Base-by-base conservation (phyloP, 1,140 invertebrate species). In the Chironomus striatipennis region DNA sequence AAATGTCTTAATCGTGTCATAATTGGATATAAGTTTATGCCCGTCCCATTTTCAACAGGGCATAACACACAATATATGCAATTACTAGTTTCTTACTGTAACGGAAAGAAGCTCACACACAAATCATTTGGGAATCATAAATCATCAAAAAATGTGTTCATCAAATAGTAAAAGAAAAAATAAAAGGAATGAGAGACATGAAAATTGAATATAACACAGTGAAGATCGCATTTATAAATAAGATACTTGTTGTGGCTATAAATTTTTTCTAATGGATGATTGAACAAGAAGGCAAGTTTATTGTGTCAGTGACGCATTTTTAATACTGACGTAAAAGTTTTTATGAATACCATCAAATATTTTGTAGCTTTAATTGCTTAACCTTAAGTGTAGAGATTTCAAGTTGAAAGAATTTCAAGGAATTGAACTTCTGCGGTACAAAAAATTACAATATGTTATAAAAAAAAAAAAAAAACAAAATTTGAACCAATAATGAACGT, bases 1-100 rank as follows among this genome's bases (percentile, higher is more conserved):
- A 70, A 18, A 70, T 18, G 18, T 70, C 65, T 70, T 70, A 70
- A 70, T 70, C 65, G 65, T 70, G 65, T 70, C 65, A 70, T 70
- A 70, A 70, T 70, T 70, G 18, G 20, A 20, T 12, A 57, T n/a
- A 57, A 57, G 5, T 18, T 20, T 10, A 18, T 21, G 65, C 65
- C 65, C 65, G 20, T 20, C 65, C 65, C 20, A 70, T 21, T 70
- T 70, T 70, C 65, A 70, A 70, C 65, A 70, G 20, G n/a, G 18
- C 17, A 70, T 6, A 70, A 70, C 20, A 67, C n/a, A 21, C 65
- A 57, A 57, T 2, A 57, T 12, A 57, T n/a, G n/a, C 47, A 10
- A 57, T 57, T 57, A 12, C 47, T 34, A 34, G 1, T 34, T 34
- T 34, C 24, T 34, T 34, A 34, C 5, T 34, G 5, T 34, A 34